Conservation (phyloP, 2,888 invertebrate species). For the Drosophila limbata region DNA sequence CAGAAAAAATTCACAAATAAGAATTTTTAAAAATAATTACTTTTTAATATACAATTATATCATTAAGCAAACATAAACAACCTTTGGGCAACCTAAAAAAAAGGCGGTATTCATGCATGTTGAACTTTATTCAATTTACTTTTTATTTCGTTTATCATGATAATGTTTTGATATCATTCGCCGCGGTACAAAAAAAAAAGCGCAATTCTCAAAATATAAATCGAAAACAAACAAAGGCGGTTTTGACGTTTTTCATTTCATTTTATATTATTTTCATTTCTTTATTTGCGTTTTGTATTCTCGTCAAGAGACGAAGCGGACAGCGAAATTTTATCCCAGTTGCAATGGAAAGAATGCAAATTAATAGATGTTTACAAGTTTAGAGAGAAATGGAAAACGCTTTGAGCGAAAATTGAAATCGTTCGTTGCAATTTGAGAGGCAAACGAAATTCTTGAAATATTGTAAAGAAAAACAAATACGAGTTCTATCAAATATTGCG, state of each 20-base stretch:
- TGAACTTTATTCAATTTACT: slow-evolving; percentile 1
- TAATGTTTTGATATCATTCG: slow-evolving; percentile 22
- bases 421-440: slow-evolving; percentile 3
- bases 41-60: neutral
- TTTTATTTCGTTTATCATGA: slow-evolving; percentile 1
- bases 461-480: slow-evolving; percentile 13
- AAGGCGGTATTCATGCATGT: neutral
- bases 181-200: slow-evolving; percentile 2
- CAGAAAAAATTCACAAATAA: neutral
- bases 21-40: neutral
- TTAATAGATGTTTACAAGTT: slow-evolving; percentile 3
- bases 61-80: neutral
- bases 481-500: neutral
- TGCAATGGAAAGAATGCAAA: slow-evolving; percentile 30
- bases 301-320: slow-evolving; percentile 22
- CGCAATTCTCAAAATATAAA: slow-evolving; percentile 22
- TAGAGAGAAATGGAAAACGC: slow-evolving; percentile 19
- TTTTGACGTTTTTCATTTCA: neutral
- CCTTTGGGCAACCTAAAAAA: neutral
- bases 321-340: slow-evolving; percentile 19
- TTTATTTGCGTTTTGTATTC: slow-evolving; percentile 7
- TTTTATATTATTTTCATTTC: slow-evolving; percentile 3
- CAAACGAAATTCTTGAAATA: slow-evolving; percentile 27
- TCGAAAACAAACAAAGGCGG: slow-evolving; percentile 38
- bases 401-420: slow-evolving; percentile 29